Evolutionary conservation across 2,113 vertebrate species (phyloP).

Genomic region (Pyrgilauda ruficollis): DNA sequence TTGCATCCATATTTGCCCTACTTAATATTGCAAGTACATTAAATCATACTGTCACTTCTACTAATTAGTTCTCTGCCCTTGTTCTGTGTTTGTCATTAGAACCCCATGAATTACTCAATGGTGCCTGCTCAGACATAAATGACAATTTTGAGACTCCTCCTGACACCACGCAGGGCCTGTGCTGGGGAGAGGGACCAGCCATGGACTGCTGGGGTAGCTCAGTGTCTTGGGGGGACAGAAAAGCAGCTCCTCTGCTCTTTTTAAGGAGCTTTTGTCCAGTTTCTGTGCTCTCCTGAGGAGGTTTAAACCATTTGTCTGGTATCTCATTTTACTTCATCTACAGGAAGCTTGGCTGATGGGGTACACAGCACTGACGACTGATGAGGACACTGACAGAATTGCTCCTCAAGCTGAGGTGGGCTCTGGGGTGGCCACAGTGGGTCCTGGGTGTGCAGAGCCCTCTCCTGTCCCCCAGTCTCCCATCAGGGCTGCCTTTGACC

Average conservation of each 20-base stretch:
- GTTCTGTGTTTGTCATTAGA: not conserved
- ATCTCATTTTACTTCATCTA: not conserved
- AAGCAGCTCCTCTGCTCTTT: not conserved
- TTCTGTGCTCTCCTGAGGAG: not conserved
- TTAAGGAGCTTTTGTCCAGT: not conserved
- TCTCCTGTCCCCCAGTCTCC: not conserved
- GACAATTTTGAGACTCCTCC: not conserved
- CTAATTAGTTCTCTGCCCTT: not conserved
- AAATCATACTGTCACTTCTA: not conserved
- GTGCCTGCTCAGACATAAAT: not conserved
- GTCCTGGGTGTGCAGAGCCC: not conserved
- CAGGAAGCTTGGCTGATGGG: not conserved
- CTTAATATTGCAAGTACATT: not conserved
- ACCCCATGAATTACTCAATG: not conserved
- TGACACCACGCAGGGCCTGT: fast-evolving
- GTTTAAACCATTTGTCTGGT: not conserved
- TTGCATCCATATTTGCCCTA: not conserved
- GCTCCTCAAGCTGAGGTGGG: not conserved
- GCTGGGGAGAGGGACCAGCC: not conserved
- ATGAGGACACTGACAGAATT: not conserved
- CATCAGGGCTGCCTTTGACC: not conserved
- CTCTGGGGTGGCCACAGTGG: not conserved
- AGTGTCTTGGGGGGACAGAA: not conserved
- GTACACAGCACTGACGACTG: not conserved
- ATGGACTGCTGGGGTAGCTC: not conserved